Evolutionary conservation across 2,888 invertebrate genomes (phyloP), one percentile per base, ranked within the genome.

Genomic region (Lacanobia wlatinum): DNA sequence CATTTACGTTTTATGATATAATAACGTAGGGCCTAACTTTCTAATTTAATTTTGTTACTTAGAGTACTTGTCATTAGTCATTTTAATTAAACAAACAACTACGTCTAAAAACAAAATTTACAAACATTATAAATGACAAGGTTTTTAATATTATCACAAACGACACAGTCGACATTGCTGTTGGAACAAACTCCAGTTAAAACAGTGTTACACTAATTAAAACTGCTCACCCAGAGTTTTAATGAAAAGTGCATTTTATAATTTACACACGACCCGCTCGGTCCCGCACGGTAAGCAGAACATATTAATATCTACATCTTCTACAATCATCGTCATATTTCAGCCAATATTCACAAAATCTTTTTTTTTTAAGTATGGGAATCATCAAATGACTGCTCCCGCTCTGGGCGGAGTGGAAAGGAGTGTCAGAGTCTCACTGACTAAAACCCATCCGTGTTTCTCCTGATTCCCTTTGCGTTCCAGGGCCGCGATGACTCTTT

Each of bases 41-140:
- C n/a, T 55, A 34, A 65, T 50, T 34, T 3, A 0, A 46, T 58
- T 64, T 76, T 58, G 34, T 55, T 48, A 48, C 28, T 53, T n/a
- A 40, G 6, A 12, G 61, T n/a, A 12, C n/a, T 18, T 28, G 48
- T 28, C 38, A 8, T 48, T 21, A 55, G 14, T 28, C 0, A 74
- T 34, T 74, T 72, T 56, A 75, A 50, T 72, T 48, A 18, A 18
- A 48, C 40, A 55, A 48, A 74, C 55, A 64, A 48, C 28, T 18
- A 23, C 0, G 14, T 12, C 14, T 56, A 16, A 65, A 38, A 48
- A 38, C 7, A n/a, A 63, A 21, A 28, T 21, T 52, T 10, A 12
- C 8, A 48, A 53, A 14, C 38, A 55, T 43, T 18, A 21, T 16
- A 55, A 55, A 46, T 53, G 1, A 55, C n/a, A 48, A 46, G 46